Base-by-base conservation (phyloP, 2,888 invertebrate genomes). In the Platycheirus rosarum region DNA sequence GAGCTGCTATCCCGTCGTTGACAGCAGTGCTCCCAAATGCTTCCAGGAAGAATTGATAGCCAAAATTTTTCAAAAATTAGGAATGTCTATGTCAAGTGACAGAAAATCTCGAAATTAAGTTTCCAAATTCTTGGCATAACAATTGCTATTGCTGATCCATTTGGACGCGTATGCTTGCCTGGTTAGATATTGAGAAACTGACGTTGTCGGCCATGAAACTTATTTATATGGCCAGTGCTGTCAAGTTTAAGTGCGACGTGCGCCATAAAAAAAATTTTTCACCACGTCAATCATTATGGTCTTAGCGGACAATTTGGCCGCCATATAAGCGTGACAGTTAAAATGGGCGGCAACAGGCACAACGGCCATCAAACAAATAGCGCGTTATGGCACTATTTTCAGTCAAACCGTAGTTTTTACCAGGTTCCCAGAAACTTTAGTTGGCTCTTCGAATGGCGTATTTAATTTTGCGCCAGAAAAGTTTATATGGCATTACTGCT, bases 121-220 rank as follows among this genome's bases (percentile, higher is more conserved):
- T 32, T 6, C 2, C 20, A 14, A 13, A 26, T 2, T 23, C 26
- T 26, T 48, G 16, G 29, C 6, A 8, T 11, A 29, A 18, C 14
- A 26, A 51, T 11, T 51, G 9, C 29, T 23, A 32, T 32, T 7
- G 8, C 29, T 32, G 26, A 8, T 16, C n/a, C 6, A 5, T 9
- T 11, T 46, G 9, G 0, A 1, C 0, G 11, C 7, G 20, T 14
- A 82, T 85, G 85, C 20, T 53, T n/a, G 65, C 85, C 85, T 85
- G 73, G 66, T 85, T 20, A 16, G 76, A 85, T 78, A 84, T 85
- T 85, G 84, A 84, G 85, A 79, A 84, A 85, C 85, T 85, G 85
- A 85, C 85, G 84, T 84, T 84, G 82, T 66, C 84, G 80, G 82
- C 84, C 77, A 78, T 85, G 84, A 75, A 70, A 74, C 48, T 76